Conservation (phyloP, 1,140 invertebrate species). For the Gryllus bimaculatus region DNA sequence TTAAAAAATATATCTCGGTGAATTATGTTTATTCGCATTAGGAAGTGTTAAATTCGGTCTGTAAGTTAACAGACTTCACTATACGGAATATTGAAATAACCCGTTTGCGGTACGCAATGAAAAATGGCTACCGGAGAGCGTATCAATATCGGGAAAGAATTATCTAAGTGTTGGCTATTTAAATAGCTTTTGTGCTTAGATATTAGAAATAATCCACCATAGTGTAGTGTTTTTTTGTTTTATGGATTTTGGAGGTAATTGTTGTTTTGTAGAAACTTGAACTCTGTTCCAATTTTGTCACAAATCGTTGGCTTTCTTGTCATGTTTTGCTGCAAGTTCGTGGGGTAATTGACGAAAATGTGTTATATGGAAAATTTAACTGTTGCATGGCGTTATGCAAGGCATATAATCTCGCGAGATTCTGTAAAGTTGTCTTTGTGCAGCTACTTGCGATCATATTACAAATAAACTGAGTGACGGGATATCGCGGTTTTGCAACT, state of each 20-base stretch:
- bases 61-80: not conserved
- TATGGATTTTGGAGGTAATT: too few relatives aligned
- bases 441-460: too few relatives aligned
- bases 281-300: not conserved
- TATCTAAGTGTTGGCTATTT: not conserved
- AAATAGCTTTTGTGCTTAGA: not conserved
- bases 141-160: not conserved
- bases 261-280: too few relatives aligned
- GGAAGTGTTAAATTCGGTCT: too few relatives aligned
- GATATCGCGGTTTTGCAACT: too few relatives aligned
- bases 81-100: not conserved
- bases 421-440: too few relatives aligned
- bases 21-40: not conserved
- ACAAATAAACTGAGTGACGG: too few relatives aligned
- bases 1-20: not conserved
- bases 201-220: not conserved
- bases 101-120: conserved; percentile 19
- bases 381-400: not conserved
- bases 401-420: too few relatives aligned
- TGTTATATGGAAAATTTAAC: not conserved
- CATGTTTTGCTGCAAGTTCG: not conserved
- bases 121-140: conserved; percentile 19
- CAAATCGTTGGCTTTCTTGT: not conserved
- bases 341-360: not conserved
- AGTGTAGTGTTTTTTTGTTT: not conserved